Evolutionary conservation across 2,888 invertebrate genomes (phyloP).

Genomic region (Oligia latruncula): DNA sequence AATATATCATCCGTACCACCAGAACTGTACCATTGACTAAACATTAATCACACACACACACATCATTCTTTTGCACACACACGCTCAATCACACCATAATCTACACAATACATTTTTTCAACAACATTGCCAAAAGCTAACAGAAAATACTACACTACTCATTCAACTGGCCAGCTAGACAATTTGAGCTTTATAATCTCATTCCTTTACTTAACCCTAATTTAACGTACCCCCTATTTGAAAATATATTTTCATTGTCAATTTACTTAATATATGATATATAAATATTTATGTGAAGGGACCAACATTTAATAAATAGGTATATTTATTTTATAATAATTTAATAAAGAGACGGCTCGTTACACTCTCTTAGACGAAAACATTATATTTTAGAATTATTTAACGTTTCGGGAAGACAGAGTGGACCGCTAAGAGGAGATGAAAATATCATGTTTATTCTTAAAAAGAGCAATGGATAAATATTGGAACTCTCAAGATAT

Average conservation of each 20-base stretch:
- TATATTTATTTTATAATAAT: slow-evolving; percentile 38
- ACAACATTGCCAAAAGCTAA: slow-evolving; percentile 26
- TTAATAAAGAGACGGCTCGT: slow-evolving; percentile 58
- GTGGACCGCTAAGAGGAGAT: slow-evolving; percentile 57
- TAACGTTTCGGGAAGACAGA: slow-evolving; percentile 49
- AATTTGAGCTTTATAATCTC: slow-evolving; percentile 59
- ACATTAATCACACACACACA: background rate
- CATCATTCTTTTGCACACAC: background rate
- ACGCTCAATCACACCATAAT: background rate
- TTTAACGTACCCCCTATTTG: slow-evolving; percentile 33
- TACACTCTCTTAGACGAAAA: slow-evolving; percentile 36
- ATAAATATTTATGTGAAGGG: slow-evolving; percentile 48
- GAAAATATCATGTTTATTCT: slow-evolving; percentile 19
- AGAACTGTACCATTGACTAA: background rate
- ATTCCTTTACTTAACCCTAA: slow-evolving; percentile 25
- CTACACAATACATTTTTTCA: background rate
- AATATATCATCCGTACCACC: slow-evolving; percentile 1
- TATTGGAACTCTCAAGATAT: slow-evolving; percentile 15
- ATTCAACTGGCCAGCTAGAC: slow-evolving; percentile 36
- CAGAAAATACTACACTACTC: slow-evolving; percentile 13
- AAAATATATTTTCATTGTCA: slow-evolving; percentile 86
- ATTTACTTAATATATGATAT: slow-evolving; percentile 53
- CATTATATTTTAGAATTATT: slow-evolving; percentile 38
- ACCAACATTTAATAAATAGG: slow-evolving; percentile 60
- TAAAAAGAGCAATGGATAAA: slow-evolving; percentile 13